Base-by-base conservation (phyloP, 2,888 invertebrate species). In the Stictocephala bisonia region DNA sequence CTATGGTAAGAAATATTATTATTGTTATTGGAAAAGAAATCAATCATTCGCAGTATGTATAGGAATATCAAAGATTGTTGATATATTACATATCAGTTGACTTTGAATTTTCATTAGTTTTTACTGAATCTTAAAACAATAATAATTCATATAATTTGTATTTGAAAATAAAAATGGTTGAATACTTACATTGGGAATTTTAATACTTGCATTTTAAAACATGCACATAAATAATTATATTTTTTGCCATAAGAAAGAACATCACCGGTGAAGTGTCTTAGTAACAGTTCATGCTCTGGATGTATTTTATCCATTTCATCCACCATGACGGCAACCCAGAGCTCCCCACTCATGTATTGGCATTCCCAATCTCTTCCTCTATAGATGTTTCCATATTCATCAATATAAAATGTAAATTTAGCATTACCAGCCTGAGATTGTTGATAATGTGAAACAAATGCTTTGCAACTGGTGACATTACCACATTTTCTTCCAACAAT, bases 221-320 rank as follows among this genome's bases (percentile, higher is more conserved):
- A 9, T 1, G 27, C 22, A 35, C 22, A 9, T 2, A 60, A 4
- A 15, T 40, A 60, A 22, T 15, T 20, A 22, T 29, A 35, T 26
- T 60, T 40, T 9, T 2, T 41, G 20, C 35, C 50, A 27, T n/a
- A 56, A 13, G 7, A 3, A 3, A 1, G 0, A 20, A 41, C 29
- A 18, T 70, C 50, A 51, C 40, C 71, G 0, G 13, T 76, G 74
- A 75, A 56, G 29, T 74, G 20, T 75, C 69, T 35, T 35, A 73
- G 27, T 64, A 73, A 22, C 51, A 72, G 48, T 29, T 75, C 13
- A 35, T n/a, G n/a, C n/a, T n/a, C n/a, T n/a, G n/a, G n/a, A n/a
- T n/a, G n/a, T n/a, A n/a, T n/a, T n/a, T n/a, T 1, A 18, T 58
- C 20, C 22, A 27, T 35, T 3, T 60, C 3, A 1, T 60, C 22